Percentiles rank a stretch among this genome's conserved stretches.
phyloP scores from a whole-genome alignment of 2,113 vertebrate species.

The Caranx ignobilis region DNA sequence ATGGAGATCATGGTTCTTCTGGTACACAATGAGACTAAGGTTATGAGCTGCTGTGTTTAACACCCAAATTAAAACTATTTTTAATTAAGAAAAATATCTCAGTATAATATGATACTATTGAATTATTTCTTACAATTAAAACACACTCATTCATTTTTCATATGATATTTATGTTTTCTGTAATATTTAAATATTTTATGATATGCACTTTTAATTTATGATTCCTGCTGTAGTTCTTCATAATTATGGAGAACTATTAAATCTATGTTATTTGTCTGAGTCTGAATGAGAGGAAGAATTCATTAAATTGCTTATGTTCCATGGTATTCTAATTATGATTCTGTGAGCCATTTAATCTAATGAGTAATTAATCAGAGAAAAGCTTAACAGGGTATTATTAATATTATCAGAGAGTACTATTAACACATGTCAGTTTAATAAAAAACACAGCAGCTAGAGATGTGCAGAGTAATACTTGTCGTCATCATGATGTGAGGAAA shows the following conservation, averaged over 20 bases:
- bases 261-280: conserved; percentile 23
- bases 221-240: not conserved
- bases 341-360: conserved; percentile 51
- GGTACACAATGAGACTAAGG: not conserved
- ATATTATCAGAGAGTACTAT: conserved; percentile 32
- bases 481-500: conserved; percentile 3
- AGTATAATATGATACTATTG: not conserved
- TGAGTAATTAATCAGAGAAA: conserved; percentile 59
- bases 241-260: conserved; percentile 19
- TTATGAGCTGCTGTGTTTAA: not conserved
- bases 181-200: not conserved
- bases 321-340: conserved; percentile 56
- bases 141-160: too few relatives aligned
- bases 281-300: conserved; percentile 38
- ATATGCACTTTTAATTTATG: conserved; percentile 3
- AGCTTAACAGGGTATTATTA: conserved; percentile 53
- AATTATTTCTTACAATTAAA: too few relatives aligned
- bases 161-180: not conserved
- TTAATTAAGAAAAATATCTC: not conserved
- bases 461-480: conserved; percentile 14
- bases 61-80: not conserved
- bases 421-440: conserved; percentile 48
- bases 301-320: conserved; percentile 40
- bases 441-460: conserved; percentile 16
- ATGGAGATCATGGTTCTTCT: not conserved